Base-by-base conservation (phyloP, 2,797 vertebrate species). In the Pygocentrus nattereri region DNA sequence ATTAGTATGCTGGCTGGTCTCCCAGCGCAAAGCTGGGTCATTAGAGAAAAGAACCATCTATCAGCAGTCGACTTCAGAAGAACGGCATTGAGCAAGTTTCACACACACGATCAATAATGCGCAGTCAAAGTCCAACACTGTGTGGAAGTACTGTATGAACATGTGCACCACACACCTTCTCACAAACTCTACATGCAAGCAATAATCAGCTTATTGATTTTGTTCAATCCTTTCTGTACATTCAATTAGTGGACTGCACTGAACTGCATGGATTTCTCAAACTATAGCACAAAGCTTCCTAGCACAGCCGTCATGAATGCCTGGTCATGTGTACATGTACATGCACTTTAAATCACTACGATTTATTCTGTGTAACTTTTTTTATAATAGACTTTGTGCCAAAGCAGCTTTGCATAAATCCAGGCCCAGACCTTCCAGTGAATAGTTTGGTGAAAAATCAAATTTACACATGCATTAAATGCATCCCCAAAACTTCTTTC, bases 1-100 rank as follows among this genome's bases (percentile, higher is more conserved):
- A 86, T 75, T 71, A 80, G 85, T 18, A 3, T n/a, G 64, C 84
- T 90, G 91, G 88, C 89, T 34, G 4, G 74, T 44, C 78, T 91
- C 87, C 90, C 67, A 0, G 85, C 52, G 79, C 74, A 86, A 73
- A 54, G 31, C 62, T 74, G 80, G 78, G 87, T 88, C 88, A 80
- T 87, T 86, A 87, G 79, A 83, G 75, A 18, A 68, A 73, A 58
- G 41, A 23, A 56, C 67, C 71, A 82, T 81, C 61, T 81, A 76
- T 82, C 79, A 80, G 61, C 41, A 5, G 25, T 41, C 56, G 44
- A 64, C 75, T 67, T 44, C 49, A 41, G 47, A 49, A 74, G 5
- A 21, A 74, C 34, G 50, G 41, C 44, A 67, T 0, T 47, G 56
- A 61, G 47, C 25, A 47, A 74, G 52, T 82, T 73, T 73, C 73